These are phyloP conservation scores for Glyphotaelius pellucidus DNA, from an alignment of 2,888 invertebrate genomes.

Conservation along the genomic window DNA sequence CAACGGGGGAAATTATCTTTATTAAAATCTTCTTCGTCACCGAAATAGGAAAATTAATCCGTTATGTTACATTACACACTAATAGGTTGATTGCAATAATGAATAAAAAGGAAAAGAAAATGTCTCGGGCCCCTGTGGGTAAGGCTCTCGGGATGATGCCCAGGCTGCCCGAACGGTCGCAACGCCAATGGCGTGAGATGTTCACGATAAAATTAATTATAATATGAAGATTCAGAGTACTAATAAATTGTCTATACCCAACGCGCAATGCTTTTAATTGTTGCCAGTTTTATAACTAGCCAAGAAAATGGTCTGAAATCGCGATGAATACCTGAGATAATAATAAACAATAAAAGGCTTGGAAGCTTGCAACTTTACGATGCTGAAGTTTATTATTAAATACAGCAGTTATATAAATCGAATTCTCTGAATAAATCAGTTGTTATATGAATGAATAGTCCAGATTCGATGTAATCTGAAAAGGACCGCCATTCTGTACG, in stretches of 20 bases:
- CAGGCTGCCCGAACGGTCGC: neutral
- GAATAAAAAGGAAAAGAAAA: no score
- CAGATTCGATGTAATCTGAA: conserved; percentile 9
- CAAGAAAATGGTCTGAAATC: neutral
- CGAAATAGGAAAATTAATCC: neutral
- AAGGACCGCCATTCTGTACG: conserved; percentile 22
- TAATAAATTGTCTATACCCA: neutral
- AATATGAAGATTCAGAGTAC: neutral
- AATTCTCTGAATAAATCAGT: conserved; percentile 4
- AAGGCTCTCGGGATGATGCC: neutral
- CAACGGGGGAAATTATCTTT: neutral
- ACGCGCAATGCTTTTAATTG: neutral
- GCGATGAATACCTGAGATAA: neutral
- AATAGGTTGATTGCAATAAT: neutral
- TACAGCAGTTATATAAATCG: conserved; percentile 11
- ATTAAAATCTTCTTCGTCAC: neutral
- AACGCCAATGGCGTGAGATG: neutral
- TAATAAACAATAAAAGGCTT: neutral
- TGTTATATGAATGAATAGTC: neutral
- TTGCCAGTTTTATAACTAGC: neutral
- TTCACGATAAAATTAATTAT: neutral
- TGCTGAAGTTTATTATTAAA: neutral
- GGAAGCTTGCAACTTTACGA: conserved; percentile 1
- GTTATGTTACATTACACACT: neutral
- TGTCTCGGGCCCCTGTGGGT: no score